A percentile compares a stretch with the other conserved stretches of the same genome.
Evolutionary conservation across 2,113 vertebrate genomes (phyloP).

Genomic region (Crypturellus undulatus): DNA sequence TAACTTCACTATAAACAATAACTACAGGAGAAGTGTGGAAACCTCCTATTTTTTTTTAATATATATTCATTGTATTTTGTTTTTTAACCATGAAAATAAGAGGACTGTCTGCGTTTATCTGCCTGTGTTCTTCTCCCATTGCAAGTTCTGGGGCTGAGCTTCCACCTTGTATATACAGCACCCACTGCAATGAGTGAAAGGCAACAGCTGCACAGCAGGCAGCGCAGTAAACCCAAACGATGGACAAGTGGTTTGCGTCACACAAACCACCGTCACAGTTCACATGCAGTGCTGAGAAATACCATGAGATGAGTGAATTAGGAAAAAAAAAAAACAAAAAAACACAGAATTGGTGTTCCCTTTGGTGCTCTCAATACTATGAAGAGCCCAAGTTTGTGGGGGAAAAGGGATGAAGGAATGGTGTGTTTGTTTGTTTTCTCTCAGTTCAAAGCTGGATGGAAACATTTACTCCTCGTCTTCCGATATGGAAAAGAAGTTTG

Average conservation of each 20-base stretch:
- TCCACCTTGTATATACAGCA: neutral
- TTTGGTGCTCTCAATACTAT: neutral
- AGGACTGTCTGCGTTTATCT: neutral
- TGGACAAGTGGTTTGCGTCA: accelerated
- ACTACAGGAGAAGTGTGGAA: no score
- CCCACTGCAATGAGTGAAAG: neutral
- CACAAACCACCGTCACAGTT: neutral
- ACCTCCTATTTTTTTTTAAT: no score
- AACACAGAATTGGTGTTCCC: neutral
- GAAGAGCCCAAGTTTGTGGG: neutral
- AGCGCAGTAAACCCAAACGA: constrained; percentile 18
- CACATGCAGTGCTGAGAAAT: neutral
- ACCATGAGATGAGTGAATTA: neutral
- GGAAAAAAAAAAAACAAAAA: neutral
- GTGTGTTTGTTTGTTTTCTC: neutral
- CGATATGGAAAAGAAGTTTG: neutral
- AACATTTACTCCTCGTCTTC: neutral
- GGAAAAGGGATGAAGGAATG: no score
- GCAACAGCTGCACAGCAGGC: neutral
- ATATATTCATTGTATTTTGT: no score
- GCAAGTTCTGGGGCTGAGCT: neutral
- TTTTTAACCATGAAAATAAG: neutral
- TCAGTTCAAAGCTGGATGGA: neutral
- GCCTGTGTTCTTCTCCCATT: neutral
- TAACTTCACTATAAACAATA: neutral